Percentiles rank a stretch among this genome's conserved stretches.
These are phyloP conservation scores for Smithornis capensis DNA, from an alignment of 2,113 vertebrate species.

Conservation along the genomic window DNA sequence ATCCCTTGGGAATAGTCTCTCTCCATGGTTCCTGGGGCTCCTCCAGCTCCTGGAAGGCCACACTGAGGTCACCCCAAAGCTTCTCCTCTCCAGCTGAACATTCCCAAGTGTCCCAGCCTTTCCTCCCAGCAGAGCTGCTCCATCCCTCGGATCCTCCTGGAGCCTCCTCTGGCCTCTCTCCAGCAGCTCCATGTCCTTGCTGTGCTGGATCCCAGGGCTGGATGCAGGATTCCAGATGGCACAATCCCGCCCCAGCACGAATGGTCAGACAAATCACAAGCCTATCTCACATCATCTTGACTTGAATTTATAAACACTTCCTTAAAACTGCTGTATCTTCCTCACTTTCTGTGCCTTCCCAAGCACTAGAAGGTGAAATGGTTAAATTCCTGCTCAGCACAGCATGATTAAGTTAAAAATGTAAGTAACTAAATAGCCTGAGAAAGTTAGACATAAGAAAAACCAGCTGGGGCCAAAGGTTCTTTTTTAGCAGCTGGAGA, in stretches of 20 bases:
- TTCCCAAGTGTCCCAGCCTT: not conserved
- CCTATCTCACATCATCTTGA: not conserved
- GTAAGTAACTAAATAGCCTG: not conserved
- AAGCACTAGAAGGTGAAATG: not conserved
- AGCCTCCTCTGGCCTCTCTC: not conserved
- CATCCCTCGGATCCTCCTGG: not conserved
- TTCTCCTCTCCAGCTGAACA: not conserved
- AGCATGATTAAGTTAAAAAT: not conserved
- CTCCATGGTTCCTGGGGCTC: not conserved
- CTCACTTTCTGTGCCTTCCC: not conserved
- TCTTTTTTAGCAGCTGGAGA: not conserved
- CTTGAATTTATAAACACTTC: not conserved
- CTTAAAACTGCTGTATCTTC: not conserved
- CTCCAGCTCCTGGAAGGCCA: not conserved
- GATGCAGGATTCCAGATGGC: not conserved
- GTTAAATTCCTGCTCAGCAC: not conserved
- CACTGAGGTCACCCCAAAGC: accelerated
- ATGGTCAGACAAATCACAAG: too few species aligned
- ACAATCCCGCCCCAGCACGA: not conserved
- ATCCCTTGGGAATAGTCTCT: not conserved
- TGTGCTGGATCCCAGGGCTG: not conserved
- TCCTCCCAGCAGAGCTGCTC: not conserved
- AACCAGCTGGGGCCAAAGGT: not conserved
- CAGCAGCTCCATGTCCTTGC: not conserved
- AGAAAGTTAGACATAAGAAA: not conserved